Conservation (phyloP, 2,113 vertebrate genomes). For the Camelus dromedarius region DNA sequence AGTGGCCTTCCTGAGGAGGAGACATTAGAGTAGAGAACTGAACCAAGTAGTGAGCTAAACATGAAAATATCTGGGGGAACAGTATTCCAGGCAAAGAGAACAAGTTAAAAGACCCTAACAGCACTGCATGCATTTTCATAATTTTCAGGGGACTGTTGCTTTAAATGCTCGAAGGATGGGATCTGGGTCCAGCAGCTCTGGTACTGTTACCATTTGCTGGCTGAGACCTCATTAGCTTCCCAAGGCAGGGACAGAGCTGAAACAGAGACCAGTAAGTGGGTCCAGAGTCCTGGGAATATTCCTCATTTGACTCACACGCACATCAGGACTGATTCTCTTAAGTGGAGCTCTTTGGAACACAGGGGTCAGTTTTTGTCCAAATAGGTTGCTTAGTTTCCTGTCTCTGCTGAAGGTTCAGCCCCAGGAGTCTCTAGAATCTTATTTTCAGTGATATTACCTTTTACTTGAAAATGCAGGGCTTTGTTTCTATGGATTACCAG, state of each 20-base stretch:
- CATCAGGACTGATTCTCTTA: background rate
- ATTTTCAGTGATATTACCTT: conserved; percentile 2
- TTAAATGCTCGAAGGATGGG: background rate
- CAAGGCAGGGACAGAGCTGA: background rate
- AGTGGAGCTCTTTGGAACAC: background rate
- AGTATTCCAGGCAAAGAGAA: background rate
- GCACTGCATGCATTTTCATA: background rate
- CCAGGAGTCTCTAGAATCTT: background rate
- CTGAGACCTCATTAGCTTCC: background rate
- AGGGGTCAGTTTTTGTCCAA: background rate
- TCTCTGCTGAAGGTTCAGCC: background rate
- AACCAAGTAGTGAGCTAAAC: background rate
- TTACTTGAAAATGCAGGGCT: background rate
- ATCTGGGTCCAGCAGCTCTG: background rate
- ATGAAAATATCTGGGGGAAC: background rate
- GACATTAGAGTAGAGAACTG: background rate
- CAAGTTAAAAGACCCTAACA: background rate
- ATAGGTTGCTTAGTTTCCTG: background rate
- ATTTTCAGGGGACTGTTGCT: background rate
- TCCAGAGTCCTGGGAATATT: background rate
- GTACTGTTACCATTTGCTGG: background rate
- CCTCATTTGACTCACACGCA: background rate
- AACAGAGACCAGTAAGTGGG: background rate
- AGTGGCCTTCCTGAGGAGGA: background rate
- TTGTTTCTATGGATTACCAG: conserved; percentile 36